Base-by-base conservation (phyloP, 1,140 invertebrate genomes). In the Eurytemora carolleeae region DNA sequence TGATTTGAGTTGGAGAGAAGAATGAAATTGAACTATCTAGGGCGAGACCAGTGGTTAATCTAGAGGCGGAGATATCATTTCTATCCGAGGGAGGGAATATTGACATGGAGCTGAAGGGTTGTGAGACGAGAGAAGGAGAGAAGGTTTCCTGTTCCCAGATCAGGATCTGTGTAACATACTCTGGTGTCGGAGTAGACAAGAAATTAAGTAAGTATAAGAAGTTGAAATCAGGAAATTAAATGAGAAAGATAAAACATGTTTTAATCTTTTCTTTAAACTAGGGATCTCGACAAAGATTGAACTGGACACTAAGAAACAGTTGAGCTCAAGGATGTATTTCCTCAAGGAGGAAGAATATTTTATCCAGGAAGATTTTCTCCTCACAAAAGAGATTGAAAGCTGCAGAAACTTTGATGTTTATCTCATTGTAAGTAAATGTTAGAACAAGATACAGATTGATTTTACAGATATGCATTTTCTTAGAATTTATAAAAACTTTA, bases 21-120 rank as follows among this genome's bases (percentile, higher is more conserved):
- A n/a, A n/a, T n/a, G n/a, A n/a, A n/a, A n/a, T n/a, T n/a, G n/a
- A n/a, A n/a, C 56, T 53, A 65, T 70, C 52, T 65, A 84, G 86
- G 67, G 78, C 90, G 0, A 79, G 87, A 24, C 90, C 92, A 0
- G 88, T 97, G 0, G 87, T 94, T 3, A 82, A 85, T 63, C 80
- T 95, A 63, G 79, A 82, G 65, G 80, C 85, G 0, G 80, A 77
- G 55, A 78, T 92, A 0, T 73, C 73, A 60, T 85, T 85, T 66
- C 67, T 72, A 21, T 74, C 79, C 1, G 75, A 80, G 31, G 31
- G 7, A 44, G 31, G 31, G 7, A 44, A 44, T n/a, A 44, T 44
- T n/a, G 31, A 44, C 31, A 44, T 44, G 31, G 31, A 44, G 31
- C 7, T 12, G 7, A 7, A 12, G 31, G n/a, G 31, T 44, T 44